Conservation (phyloP, 2,113 vertebrate genomes). For the Canis aureus region DNA sequence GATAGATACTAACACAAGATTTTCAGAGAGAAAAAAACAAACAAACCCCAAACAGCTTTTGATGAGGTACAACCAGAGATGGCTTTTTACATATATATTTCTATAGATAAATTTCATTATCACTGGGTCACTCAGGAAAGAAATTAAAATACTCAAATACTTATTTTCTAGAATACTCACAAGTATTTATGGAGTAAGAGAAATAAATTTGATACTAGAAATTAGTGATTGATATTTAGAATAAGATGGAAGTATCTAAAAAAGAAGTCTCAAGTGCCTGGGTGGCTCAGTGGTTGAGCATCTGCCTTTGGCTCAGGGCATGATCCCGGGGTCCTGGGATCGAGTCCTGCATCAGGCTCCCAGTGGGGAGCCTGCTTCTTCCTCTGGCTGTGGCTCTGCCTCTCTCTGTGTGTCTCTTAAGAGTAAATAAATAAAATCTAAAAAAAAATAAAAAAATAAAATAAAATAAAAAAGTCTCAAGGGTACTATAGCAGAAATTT, state of each 20-base stretch:
- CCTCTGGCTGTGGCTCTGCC: too few species aligned
- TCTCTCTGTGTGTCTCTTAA: too few species aligned
- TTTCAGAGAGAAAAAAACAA: neutral
- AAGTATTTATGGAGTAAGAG: neutral
- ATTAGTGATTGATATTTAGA: constrained; percentile 9
- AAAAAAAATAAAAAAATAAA: too few species aligned
- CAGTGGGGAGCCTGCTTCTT: too few species aligned
- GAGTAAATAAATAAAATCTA: too few species aligned
- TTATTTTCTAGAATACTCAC: constrained; percentile 6
- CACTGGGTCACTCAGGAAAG: neutral
- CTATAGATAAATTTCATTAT: neutral
- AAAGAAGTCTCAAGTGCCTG: neutral
- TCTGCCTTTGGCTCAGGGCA: too few species aligned
- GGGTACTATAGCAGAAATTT: neutral
- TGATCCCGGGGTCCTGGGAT: too few species aligned
- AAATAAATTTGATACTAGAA: neutral
- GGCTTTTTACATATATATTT: neutral
- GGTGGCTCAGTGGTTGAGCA: too few species aligned
- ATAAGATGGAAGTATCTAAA: neutral
- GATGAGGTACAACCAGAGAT: neutral
- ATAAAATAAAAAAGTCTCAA: neutral
- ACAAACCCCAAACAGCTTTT: neutral
- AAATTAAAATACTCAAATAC: neutral
- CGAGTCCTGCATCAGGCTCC: too few species aligned
- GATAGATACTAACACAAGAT: neutral